Evolutionary conservation across 2,888 invertebrate genomes (phyloP), one percentile per base, ranked within the genome.

Genomic region (Melanostoma mellinum): DNA sequence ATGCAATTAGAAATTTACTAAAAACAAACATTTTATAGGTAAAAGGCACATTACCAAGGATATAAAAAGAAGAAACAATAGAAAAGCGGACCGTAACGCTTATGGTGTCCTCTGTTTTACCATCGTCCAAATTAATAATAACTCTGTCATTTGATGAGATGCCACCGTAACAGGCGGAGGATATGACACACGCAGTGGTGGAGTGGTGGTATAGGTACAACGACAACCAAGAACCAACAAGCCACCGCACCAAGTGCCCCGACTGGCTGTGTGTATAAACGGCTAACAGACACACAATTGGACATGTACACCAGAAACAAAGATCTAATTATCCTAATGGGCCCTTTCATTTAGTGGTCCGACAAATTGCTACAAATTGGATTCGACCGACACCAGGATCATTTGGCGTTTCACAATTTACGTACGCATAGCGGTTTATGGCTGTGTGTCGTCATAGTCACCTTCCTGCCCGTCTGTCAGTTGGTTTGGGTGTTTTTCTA

Each of bases 271-370:
- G 38, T n/a, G 42, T 63, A 48, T 63, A 63, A 63, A 50, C 63
- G 50, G 63, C 63, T 61, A 69, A 78, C 72, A 74, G 48, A 63
- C 69, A 65, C 56, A 71, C 71, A 79, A 68, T 74, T 72, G 65
- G 67, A 74, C 46, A 36, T 50, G 32, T 32, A 50, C 48, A 63
- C 30, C 65, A 69, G 82, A 85, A 80, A 85, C 80, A 85, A 80
- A 85, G 85, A 85, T 85, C 85, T 85, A 85, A 85, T 85, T 85
- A 85, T 85, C 85, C 80, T 80, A 85, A 85, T 85, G 85, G 84
- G 46, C 84, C 84, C 74, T 84, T 84, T 84, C 84, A 84, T 84
- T 84, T 84, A 84, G 84, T 84, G 84, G 79, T 84, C 84, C 84
- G 84, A 84, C 84, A 84, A 84, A 84, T 84, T 84, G 84, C 84